Base-by-base conservation (phyloP, 2,797 vertebrate species). In the Harpagifer antarcticus region DNA sequence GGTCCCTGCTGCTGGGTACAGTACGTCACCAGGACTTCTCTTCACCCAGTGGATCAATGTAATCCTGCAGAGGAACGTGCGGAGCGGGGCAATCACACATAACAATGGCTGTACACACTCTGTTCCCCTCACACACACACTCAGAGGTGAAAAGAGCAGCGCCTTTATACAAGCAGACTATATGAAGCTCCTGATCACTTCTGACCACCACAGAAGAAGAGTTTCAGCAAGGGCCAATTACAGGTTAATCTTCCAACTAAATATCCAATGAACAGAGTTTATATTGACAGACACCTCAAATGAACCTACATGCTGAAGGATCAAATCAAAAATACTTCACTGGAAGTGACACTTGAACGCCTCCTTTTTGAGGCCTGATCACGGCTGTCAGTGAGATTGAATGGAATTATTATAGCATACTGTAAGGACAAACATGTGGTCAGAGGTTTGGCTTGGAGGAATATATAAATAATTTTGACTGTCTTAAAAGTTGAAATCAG, bases 41-140 rank as follows among this genome's bases (percentile, higher is more conserved):
- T 59, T 10, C 73, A 63, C 42, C 60, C 76, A 37, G 54, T 14
- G 68, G 90, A 91, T 93, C 88, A 76, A 87, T 90, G 66, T 88
- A 85, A 86, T 90, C 88, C 89, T 82, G 9, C 64, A 65, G 60
- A 82, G 76, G 47, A 79, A 71, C 20, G 61, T 76, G 88, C 67
- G 69, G 86, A 81, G 47, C 72, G 74, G 40, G 58, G 75, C 90
- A 89, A 90, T 90, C 86, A 81, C 14, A 5, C 63, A 82, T 50
- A 56, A 91, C 91, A 91, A 92, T 64, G 78, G 72, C 19, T 69
- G n/a, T 14, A 43, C 72, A 23, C 68, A 78, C 57, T 74, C 80
- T 53, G 49, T 74, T 79, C 76, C 71, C 62, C 5, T 43, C 37
- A 1, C 42, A 43, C 70, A 43, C 70, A 16, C 47, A 20, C 71